These are phyloP conservation scores for Clamator glandarius DNA, from an alignment of 2,797 vertebrate genomes.

Conservation along the genomic window DNA sequence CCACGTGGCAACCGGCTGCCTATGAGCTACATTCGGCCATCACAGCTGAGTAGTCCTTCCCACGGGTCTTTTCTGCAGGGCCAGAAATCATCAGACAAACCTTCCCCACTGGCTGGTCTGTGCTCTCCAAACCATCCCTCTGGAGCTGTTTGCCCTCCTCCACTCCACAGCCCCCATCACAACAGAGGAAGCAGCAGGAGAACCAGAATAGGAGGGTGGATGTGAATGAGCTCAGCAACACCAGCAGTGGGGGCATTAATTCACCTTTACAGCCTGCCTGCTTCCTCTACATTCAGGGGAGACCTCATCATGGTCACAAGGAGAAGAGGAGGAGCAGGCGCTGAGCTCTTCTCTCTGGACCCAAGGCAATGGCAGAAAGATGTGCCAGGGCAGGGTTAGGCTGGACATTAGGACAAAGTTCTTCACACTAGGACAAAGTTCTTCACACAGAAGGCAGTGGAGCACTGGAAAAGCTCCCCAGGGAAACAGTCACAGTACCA, in stretches of 20 bases:
- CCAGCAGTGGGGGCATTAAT: neutral
- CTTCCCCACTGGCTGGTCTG: neutral
- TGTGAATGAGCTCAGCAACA: neutral
- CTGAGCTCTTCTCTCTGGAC: no score
- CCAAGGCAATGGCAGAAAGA: no score
- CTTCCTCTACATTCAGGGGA: no score
- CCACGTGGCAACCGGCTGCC: rapidly evolving
- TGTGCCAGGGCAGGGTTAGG: no score
- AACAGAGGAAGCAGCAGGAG: neutral
- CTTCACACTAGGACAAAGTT: no score
- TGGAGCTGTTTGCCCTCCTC: neutral
- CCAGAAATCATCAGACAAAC: neutral
- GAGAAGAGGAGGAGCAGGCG: no score
- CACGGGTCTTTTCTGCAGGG: rapidly evolving
- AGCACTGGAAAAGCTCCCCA: no score
- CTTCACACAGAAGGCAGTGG: no score
- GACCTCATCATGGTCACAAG: no score
- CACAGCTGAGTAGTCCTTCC: neutral
- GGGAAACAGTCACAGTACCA: no score
- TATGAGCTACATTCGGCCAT: neutral
- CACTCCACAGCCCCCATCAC: neutral
- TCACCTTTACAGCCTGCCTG: no score
- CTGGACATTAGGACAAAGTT: no score
- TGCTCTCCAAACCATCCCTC: neutral
- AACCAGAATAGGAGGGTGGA: rapidly evolving